Base-by-base conservation (phyloP, 2,888 invertebrate species). In the Drosophila siamana region DNA sequence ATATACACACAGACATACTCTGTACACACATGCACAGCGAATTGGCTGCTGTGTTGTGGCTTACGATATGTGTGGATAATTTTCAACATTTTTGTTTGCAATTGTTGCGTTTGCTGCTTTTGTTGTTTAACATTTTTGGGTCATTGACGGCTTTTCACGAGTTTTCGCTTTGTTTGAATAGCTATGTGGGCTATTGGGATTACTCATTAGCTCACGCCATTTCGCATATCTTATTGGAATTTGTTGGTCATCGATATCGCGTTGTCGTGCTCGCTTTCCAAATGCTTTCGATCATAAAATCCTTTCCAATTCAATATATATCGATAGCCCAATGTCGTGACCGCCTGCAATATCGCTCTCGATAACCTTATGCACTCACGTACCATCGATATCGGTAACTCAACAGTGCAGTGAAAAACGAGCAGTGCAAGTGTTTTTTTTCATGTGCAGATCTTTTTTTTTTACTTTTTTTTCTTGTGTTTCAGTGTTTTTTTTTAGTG, bases 81-180 rank as follows among this genome's bases (percentile, higher is more conserved):
- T 84, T 80, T 64, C 59, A 76, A 40, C 65, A 70, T 77, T 81
- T 83, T 68, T 70, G 74, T 68, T 76, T 78, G 81, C 77, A 65
- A 48, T 66, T 63, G 51, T 63, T 68, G 66, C 56, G 44, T 46
- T 48, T 57, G 55, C 30, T 48, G 36, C 51, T 11, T 63, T 72
- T 72, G 64, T 56, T 33, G 46, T 66, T 22, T 36, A 68, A 62
- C 52, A 71, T 70, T 74, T 74, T 63, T 46, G 40, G 46, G 15
- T 54, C 60, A 52, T 75, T 75, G 50, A 62, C 54, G 61, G 75
- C 61, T 75, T 72, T 69, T 56, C 55, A 52, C 40, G 24, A 47
- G 71, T 54, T 66, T 28, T 28, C 65, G 60, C 60, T 33, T 33
- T 56, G 64, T 64, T 66, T 66, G 55, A 60, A 15, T 62, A 43